These are phyloP conservation scores for Pristionchus exspectatus DNA, from an alignment of 2,888 invertebrate genomes.

Conservation along the genomic window DNA sequence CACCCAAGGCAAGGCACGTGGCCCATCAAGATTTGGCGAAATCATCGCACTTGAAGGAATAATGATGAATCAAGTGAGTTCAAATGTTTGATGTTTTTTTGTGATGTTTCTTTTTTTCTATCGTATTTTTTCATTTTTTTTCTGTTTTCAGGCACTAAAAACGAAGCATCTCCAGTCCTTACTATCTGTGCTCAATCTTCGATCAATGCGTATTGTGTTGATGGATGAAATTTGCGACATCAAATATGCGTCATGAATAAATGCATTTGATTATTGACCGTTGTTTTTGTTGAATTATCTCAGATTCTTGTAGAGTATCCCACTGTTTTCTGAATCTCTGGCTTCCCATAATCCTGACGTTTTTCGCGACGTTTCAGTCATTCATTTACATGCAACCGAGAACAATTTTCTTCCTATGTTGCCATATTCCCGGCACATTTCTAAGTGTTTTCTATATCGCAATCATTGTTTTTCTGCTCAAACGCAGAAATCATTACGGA, in stretches of 20 bases:
- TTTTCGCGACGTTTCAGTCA: not conserved
- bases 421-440: not conserved
- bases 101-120: too few species aligned
- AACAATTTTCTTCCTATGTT: not conserved
- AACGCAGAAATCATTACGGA: not conserved
- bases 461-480: not conserved
- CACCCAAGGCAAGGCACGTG: not conserved
- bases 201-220: not conserved
- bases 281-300: not conserved
- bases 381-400: not conserved
- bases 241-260: not conserved
- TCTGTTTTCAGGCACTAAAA: too few species aligned
- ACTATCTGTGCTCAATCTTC: not conserved
- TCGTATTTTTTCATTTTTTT: too few species aligned
- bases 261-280: not conserved
- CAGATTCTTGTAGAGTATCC: not conserved
- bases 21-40: not conserved
- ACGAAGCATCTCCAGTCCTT: not conserved
- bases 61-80: not conserved
- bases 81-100: too few species aligned
- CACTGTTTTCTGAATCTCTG: not conserved
- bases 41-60: not conserved
- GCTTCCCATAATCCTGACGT: not conserved
- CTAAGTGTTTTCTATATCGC: not conserved
- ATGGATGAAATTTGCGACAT: constrained; percentile 21